Base-by-base conservation (phyloP, 2,113 vertebrate species). In the Ovis aries region DNA sequence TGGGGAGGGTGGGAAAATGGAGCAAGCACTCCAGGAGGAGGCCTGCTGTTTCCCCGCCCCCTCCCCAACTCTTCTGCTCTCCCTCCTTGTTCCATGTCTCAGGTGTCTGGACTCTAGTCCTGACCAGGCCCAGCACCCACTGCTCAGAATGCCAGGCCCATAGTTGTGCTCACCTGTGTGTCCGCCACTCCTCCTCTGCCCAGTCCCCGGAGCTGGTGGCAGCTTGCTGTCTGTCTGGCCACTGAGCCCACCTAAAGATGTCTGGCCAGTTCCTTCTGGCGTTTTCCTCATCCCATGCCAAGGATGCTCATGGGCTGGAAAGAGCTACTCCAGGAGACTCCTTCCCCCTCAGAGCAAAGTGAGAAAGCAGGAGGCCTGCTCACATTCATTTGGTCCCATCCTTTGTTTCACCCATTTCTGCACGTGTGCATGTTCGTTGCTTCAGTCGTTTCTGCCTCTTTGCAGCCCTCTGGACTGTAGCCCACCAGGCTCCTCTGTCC, bases 1-100 rank as follows among this genome's bases (percentile, higher is more conserved):
- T 92, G 92, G 85, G 77, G 88, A 98, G 77, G 84, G 67, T 94
- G 91, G 85, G 84, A 57, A 97, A 92, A 96, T 93, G 77, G 64
- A 91, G 81, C 90, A 93, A 94, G 74, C 40, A 21, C 36, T 97
- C 57, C 84, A 93, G 7, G 31, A 98, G 60, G 33, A 48, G 93
- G 16, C 45, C 89, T 95, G 4, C 62, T 16, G 17, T 81, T 95
- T 95, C 43, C 62, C 92, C 14, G 7, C 2, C 36, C 9, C 29
- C 3, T 43, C 23, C 21, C 27, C 52, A 5, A 6, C 21, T 85
- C 86, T 57, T 77, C 21, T 83, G 43, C 23, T 91, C 36, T 43
- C 59, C 80, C 48, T 92, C 53, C 12, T 55, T 55, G 13, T 64
- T 92, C 52, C 83, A 1, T 78, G 45, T 95, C 82, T 82, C 81